Evolutionary conservation across 2,888 invertebrate species (phyloP), one percentile per base, ranked within the genome.

Genomic region (Synergus laeviventris): DNA sequence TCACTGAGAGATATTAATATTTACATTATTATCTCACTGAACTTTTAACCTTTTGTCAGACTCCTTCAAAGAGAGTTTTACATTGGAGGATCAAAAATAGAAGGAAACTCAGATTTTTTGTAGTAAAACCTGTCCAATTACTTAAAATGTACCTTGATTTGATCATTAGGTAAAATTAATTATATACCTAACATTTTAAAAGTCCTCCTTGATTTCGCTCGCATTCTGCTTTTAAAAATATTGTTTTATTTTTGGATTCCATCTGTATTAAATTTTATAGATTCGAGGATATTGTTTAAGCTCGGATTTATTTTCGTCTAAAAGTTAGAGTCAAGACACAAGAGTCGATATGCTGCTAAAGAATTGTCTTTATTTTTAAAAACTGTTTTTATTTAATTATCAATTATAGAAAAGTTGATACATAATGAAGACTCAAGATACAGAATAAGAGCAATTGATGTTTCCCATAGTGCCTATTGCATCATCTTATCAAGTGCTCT

Each of bases 401-500:
- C 21, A 21, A 9, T 56, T 4, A 1, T 56, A 56, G 49, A 9
- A n/a, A 49, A 49, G 56, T 12, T 56, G 12, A 56, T 21, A 56
- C 2, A 21, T 56, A 56, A 56, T 21, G 21, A 24, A 21, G 21
- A 56, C 11, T 56, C 12, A 24, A 56, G n/a, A 49, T 49, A 49
- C n/a, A 49, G n/a, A n/a, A n/a, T n/a, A n/a, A 49, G 61, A 42
- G 76, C 39, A 70, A 59, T 2, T 24, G 24, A 49, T 3, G 9
- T 21, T 38, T 70, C 31, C 21, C n/a, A 39, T 74, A 38, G 59
- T 38, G 59, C 31, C 21, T 12, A 39, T 74, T 74, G 59, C 74
- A 74, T 59, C 74, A 74, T 59, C 39, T 59, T 11, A 12, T 64
- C n/a, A 56, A 73, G 14, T 9, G 38, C 5, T 21, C 56, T 74